Base-by-base conservation (phyloP, 2,113 vertebrate species). In the Dicrurus megarhynchus region DNA sequence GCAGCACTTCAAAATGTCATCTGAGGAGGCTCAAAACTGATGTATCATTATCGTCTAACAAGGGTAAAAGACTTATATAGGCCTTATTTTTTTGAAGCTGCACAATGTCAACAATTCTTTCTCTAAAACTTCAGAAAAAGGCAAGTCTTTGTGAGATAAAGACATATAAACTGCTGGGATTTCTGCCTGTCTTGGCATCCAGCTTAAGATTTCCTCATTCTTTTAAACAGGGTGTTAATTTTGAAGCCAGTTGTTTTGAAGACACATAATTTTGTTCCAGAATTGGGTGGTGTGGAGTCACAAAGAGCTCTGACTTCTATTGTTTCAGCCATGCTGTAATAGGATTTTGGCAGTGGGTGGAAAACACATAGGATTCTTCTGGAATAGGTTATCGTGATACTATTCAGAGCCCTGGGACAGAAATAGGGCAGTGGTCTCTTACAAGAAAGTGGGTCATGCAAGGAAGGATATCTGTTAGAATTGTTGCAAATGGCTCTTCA, bases 121-220 rank as follows among this genome's bases (percentile, higher is more conserved):
- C 35, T 33, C 33, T 37, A 50, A 82, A 39, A 56, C 11, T 49
- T 77, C 11, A 82, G 52, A 53, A 85, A 68, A 61, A 27, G 0
- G 0, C 3, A 60, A 47, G 3, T 21, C 3, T 57, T 89, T 70
- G 16, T 3, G 7, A 57, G 28, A 46, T 74, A 26, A 50, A 0
- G 3, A 23, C 8, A n/a, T 7, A 28, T 26, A 59, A 55, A 61
- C 14, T 59, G 20, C 14, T 55, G 5, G 13, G 32, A 68, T 73
- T 86, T 77, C 26, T 87, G 4, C 17, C n/a, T 76, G 2, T 16
- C 26, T 84, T 57, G 22, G 13, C 26, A 81, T 37, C 20, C 18
- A 47, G 14, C 3, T 74, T 53, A 46, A 70, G 13, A 55, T 78
- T 59, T 63, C 22, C 41, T 76, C 6, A 23, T 76, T 75, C 13